These are phyloP conservation scores for Resseliella maxima DNA, from an alignment of 2,888 invertebrate species.

Conservation along the genomic window DNA sequence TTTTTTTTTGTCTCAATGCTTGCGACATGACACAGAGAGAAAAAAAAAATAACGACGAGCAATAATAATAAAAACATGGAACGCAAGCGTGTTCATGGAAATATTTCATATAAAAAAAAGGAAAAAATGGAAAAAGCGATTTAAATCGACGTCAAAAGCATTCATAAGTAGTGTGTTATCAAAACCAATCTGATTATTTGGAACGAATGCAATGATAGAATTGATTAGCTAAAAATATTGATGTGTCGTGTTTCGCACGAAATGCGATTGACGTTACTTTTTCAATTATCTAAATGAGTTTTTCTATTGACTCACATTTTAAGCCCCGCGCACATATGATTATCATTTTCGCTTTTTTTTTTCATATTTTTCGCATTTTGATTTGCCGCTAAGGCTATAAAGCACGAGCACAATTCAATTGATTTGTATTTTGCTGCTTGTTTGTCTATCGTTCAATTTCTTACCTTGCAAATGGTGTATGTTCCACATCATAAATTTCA, in stretches of 20 bases:
- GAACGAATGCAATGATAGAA: conserved; percentile 6
- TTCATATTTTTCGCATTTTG: background rate
- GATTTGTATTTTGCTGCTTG: background rate
- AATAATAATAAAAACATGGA: background rate
- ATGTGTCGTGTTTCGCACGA: background rate
- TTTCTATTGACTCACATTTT: conserved; percentile 6
- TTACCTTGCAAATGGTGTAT: conserved; percentile 87
- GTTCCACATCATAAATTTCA: conserved; percentile 82
- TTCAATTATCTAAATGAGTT: conserved; percentile 55
- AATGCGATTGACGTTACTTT: conserved; percentile 13
- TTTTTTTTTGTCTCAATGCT: background rate
- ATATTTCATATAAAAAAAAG: background rate
- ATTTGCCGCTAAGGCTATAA: too few species aligned
- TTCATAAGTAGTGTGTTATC: background rate
- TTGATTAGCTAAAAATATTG: conserved; percentile 7
- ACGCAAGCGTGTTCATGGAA: background rate
- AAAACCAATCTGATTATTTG: background rate
- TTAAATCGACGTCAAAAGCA: conserved; percentile 17
- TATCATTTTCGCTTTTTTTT: too few species aligned
- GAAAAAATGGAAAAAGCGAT: too few species aligned
- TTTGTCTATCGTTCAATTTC: conserved; percentile 62
- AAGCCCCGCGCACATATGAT: background rate
- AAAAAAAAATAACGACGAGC: background rate
- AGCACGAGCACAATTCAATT: background rate
- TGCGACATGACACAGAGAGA: background rate